Evolutionary conservation across 2,797 vertebrate genomes (phyloP).

Genomic region (Decapterus maruadsi): DNA sequence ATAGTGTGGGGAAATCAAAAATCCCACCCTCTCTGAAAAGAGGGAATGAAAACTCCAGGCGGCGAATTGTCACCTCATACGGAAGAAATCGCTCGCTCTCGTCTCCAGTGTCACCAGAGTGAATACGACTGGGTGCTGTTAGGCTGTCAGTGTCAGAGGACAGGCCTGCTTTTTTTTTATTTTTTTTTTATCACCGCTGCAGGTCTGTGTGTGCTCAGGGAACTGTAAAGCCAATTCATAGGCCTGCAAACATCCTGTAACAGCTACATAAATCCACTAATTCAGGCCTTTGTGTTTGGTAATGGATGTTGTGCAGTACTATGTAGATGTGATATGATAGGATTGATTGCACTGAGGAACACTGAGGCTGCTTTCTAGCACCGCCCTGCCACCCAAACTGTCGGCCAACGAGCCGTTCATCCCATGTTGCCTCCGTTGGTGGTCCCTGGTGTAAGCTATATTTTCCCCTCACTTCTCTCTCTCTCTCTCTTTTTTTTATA

Average conservation of each 20-base stretch:
- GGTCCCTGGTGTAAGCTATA: slow-evolving; percentile 88
- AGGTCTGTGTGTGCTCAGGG: slow-evolving; percentile 66
- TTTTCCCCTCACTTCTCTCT: slow-evolving; percentile 85
- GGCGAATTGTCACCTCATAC: slow-evolving; percentile 76
- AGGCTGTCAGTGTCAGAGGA: slow-evolving; percentile 37
- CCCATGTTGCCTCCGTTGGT: slow-evolving; percentile 85
- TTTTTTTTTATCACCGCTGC: slow-evolving; percentile 57
- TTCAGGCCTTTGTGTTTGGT: slow-evolving; percentile 77
- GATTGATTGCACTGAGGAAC: slow-evolving; percentile 83
- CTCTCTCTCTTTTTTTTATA: slow-evolving; percentile 83
- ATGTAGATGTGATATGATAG: slow-evolving; percentile 79
- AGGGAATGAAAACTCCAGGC: slow-evolving; percentile 75
- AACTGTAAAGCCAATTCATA: slow-evolving; percentile 68
- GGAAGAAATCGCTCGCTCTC: slow-evolving; percentile 27
- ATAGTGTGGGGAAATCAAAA: slow-evolving; percentile 65
- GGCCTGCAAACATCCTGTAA: slow-evolving; percentile 79
- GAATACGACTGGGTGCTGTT: slow-evolving; percentile 27
- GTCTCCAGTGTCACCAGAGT: slow-evolving; percentile 44
- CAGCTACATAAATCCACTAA: slow-evolving; percentile 79
- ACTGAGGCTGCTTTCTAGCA: slow-evolving; percentile 76
- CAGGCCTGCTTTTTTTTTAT: slow-evolving; percentile 7
- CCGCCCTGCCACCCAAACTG: slow-evolving; percentile 87
- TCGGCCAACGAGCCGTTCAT: slow-evolving; percentile 77
- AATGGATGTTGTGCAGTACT: slow-evolving; percentile 78
- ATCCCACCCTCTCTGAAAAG: slow-evolving; percentile 64